Evolutionary conservation across 2,797 vertebrate species (phyloP).

Genomic region (Yasuhikotakia modesta): DNA sequence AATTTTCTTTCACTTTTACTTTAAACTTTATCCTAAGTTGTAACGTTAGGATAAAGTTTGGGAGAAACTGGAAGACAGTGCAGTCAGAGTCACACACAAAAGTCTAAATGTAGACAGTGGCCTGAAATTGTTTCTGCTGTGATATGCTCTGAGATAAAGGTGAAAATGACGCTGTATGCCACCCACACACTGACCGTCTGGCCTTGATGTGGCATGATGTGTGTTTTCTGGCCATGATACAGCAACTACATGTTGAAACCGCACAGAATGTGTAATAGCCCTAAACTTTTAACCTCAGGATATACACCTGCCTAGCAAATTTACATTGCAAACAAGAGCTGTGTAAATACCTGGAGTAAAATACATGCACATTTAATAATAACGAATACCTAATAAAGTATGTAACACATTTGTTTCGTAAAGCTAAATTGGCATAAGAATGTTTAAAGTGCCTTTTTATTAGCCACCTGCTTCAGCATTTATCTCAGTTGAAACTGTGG

Average conservation of each 20-base stretch:
- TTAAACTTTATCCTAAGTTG: not conserved
- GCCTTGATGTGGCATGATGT: slow-evolving; percentile 42
- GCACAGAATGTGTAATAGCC: slow-evolving; percentile 6
- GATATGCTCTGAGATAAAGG: slow-evolving; percentile 38
- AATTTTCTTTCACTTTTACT: too few species aligned
- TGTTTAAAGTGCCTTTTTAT: too few species aligned
- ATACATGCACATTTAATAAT: not conserved
- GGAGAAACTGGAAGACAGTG: not conserved
- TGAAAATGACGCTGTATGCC: not conserved
- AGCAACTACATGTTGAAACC: slow-evolving; percentile 21
- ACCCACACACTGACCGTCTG: slow-evolving; percentile 20
- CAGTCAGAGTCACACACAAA: not conserved
- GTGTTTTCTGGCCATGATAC: not conserved
- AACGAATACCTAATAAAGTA: too few species aligned
- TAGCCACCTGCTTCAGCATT: too few species aligned
- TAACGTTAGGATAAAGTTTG: not conserved
- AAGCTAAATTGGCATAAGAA: too few species aligned
- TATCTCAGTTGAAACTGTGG: too few species aligned
- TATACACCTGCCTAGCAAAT: slow-evolving; percentile 5
- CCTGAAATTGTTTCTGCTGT: slow-evolving; percentile 13
- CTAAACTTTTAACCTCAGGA: not conserved
- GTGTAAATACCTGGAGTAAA: not conserved
- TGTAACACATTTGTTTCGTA: too few species aligned
- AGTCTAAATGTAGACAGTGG: not conserved
- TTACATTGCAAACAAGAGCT: not conserved